phyloP scores from a whole-genome alignment of 1,140 invertebrate species.

The Nasonia longicornis region DNA sequence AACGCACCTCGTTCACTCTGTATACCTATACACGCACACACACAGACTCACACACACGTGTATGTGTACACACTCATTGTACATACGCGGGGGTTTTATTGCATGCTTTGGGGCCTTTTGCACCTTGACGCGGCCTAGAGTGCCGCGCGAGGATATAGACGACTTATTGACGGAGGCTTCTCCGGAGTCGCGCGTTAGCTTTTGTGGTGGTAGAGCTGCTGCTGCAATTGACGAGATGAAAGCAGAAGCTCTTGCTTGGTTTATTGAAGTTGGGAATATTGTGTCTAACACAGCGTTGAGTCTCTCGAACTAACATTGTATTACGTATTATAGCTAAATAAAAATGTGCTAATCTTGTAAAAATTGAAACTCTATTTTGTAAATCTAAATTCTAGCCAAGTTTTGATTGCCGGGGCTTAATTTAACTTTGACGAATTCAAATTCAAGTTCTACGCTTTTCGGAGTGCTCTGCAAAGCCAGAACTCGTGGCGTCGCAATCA shows the following conservation, averaged over 20 bases:
- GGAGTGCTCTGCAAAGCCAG: background rate
- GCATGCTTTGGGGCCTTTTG: constrained; percentile 20
- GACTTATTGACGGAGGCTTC: background rate
- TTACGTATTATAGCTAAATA: no score
- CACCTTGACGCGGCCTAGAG: background rate
- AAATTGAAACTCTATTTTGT: no score
- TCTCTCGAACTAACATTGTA: background rate
- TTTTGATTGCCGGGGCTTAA: background rate
- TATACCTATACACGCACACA: constrained; percentile 1
- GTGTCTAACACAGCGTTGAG: background rate
- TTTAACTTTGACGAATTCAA: background rate
- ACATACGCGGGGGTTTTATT: constrained; percentile 19
- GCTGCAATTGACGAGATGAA: background rate
- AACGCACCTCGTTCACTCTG: background rate
- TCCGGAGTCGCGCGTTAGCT: background rate
- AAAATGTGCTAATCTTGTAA: no score
- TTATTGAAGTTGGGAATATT: background rate
- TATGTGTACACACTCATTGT: background rate
- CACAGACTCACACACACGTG: constrained; percentile 11
- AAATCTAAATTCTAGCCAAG: no score
- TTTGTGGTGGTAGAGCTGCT: background rate
- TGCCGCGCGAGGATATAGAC: background rate
- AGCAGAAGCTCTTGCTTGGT: background rate
- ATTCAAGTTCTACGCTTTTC: background rate
- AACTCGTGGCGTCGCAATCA: background rate